These are phyloP conservation scores for Myiopsitta monachus DNA, from an alignment of 2,113 vertebrate genomes.

Conservation along the genomic window DNA sequence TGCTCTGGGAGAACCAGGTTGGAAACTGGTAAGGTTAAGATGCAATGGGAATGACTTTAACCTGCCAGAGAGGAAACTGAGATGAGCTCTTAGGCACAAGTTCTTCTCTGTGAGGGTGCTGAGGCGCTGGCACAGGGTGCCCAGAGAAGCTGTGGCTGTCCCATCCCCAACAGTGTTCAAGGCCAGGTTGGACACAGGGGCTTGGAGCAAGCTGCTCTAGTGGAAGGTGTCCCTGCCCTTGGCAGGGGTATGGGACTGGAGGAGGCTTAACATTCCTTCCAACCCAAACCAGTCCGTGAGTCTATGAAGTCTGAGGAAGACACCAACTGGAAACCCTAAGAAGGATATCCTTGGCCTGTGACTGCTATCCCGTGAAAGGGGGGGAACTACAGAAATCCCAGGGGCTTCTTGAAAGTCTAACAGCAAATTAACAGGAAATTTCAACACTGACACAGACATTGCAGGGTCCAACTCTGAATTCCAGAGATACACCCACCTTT, in stretches of 20 bases:
- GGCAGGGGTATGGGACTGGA: not conserved
- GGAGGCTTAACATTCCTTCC: not conserved
- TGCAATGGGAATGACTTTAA: not conserved
- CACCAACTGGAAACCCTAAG: accelerated
- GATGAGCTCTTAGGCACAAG: no score
- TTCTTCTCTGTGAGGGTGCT: no score
- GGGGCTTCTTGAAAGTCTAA: not conserved
- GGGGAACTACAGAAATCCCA: not conserved
- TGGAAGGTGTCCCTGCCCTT: not conserved
- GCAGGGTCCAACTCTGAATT: not conserved
- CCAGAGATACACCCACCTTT: not conserved
- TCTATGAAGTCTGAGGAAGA: not conserved
- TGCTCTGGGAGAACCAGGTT: accelerated
- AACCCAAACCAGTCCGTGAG: not conserved
- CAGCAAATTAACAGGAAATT: not conserved
- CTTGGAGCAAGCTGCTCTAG: not conserved
- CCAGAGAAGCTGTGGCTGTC: no score
- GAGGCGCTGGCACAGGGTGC: no score
- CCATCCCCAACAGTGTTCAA: no score
- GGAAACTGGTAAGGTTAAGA: not conserved
- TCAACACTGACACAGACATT: not conserved
- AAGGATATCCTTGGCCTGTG: not conserved
- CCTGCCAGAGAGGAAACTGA: not conserved
- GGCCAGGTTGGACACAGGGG: no score
- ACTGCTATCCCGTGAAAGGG: not conserved